Evolutionary conservation across 2,888 invertebrate genomes (phyloP).

Genomic region (Conomelus anceps): DNA sequence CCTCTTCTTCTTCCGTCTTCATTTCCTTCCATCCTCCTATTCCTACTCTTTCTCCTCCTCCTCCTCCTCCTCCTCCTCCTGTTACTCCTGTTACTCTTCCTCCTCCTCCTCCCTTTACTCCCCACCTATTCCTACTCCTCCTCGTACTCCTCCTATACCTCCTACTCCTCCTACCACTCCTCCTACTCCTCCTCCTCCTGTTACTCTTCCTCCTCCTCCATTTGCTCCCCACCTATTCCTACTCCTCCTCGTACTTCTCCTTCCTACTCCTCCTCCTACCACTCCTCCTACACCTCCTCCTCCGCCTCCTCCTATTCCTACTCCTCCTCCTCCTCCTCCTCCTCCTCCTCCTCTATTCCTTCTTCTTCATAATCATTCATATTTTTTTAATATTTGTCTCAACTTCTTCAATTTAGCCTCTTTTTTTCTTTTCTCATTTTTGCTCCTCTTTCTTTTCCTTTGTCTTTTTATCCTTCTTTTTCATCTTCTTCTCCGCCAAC

Average conservation of each 20-base stretch:
- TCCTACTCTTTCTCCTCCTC: neutral
- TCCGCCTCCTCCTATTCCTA: no score
- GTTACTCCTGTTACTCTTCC: neutral
- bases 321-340: no score
- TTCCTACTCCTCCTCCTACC: no score
- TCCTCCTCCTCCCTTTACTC: neutral
- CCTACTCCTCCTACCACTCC: neutral
- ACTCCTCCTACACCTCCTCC: no score
- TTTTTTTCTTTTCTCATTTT: no score
- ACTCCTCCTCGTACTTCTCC: neutral
- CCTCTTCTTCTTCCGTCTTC: neutral
- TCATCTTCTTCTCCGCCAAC: no score
- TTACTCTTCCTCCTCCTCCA: neutral
- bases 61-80: slow-evolving; percentile 8
- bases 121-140: neutral
- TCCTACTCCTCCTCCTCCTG: neutral
- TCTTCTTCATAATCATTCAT: no score
- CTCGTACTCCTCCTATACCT: neutral
- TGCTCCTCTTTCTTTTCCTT: no score
- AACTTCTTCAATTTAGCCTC: no score
- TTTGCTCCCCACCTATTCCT: neutral
- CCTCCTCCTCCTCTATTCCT: no score
- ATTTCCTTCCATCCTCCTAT: neutral
- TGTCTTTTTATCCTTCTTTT: no score
- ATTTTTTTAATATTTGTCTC: no score